These are phyloP conservation scores for Polymixis flavicincta DNA, from an alignment of 2,888 invertebrate genomes.

Conservation along the genomic window DNA sequence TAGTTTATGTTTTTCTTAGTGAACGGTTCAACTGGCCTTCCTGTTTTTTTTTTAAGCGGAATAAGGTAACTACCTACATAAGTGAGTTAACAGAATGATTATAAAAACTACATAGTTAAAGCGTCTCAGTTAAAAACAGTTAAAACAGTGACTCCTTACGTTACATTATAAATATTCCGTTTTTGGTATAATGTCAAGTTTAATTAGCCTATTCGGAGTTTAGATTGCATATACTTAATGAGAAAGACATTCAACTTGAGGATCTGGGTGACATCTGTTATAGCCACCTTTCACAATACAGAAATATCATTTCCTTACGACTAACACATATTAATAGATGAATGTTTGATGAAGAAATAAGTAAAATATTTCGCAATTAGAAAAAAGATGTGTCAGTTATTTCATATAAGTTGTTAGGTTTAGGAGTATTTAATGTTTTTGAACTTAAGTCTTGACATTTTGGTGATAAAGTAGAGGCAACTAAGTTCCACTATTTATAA, in stretches of 20 bases:
- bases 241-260: constrained; percentile 36
- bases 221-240: constrained; percentile 20
- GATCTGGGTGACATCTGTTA: constrained; percentile 34
- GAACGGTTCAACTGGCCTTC: constrained; percentile 26
- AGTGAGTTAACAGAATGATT: neutral
- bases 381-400: neutral
- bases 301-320: constrained; percentile 42
- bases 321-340: neutral
- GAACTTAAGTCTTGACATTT: neutral
- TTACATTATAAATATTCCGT: constrained; percentile 11
- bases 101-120: neutral
- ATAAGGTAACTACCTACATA: neutral
- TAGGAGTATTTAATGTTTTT: neutral
- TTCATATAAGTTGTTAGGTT: neutral
- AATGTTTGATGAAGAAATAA: constrained; percentile 6
- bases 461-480: neutral
- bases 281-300: constrained; percentile 20
- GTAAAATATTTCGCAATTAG: constrained; percentile 4
- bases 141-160: neutral
- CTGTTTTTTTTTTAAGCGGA: constrained; percentile 37
- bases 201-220: constrained; percentile 34
- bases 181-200: constrained; percentile 52
- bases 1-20: constrained; percentile 20
- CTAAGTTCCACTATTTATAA: neutral
- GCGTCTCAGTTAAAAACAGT: neutral